Evolutionary conservation across 1,140 invertebrate species (phyloP), one percentile per base, ranked within the genome.

Genomic region (Macrotrachela quadricornifera): DNA sequence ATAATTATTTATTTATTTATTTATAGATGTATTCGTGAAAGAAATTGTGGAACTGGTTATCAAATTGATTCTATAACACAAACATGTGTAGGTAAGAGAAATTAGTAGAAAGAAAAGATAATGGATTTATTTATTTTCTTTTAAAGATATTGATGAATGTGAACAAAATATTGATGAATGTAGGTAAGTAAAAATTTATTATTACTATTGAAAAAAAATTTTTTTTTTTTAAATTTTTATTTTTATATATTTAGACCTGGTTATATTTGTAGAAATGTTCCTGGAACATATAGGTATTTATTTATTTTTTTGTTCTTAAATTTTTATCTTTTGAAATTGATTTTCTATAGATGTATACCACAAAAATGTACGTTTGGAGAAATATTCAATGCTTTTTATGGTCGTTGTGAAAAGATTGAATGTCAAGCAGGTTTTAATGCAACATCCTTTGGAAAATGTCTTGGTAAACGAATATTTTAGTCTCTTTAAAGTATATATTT

Each of bases 31-130:
- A 53, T 63, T 14, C 64, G 83, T 42, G 80, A 80, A 30, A 75
- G 81, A 17, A 80, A 82, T 0, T 96, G 91, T 68, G 91, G 91
- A 0, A 96, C 88, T 0, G 91, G 92, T 0, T 96, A 96, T 62
- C 90, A 86, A 0, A 67, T 95, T 4, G 90, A 95, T 63, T 79
- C 81, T 10, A 76, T 79, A 11, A 82, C 80, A 6, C 80, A 84
- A 52, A 72, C 78, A 55, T 95, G 90, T 68, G 82, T 85, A 73
- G 82, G 82, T 85, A 68, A 60, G 61, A 54, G 53, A 39, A n/a
- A n/a, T n/a, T n/a, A n/a, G 16, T 54, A 43, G 41, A 51, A 78
- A 80, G 50, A 74, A 76, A 16, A 13, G 10, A 52, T 46, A n/a
- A 6, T 15, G 3, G 10, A n/a, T 49, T 12, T 15, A 37, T 30